phyloP scores from a whole-genome alignment of 2,888 invertebrate species.

The Dusona sp. region DNA sequence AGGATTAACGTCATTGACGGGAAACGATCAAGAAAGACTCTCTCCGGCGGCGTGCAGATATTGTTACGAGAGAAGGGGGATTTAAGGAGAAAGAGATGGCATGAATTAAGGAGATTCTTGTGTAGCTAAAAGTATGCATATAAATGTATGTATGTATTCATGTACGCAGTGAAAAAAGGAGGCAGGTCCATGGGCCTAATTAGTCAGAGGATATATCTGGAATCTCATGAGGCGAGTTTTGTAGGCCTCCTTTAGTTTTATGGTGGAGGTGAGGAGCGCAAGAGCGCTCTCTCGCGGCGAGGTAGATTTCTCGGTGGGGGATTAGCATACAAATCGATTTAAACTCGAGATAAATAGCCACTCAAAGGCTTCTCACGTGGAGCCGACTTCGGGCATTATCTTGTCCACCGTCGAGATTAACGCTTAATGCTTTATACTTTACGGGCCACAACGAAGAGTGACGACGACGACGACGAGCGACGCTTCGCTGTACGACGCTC shows the following conservation, averaged over 20 bases:
- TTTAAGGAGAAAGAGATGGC: conserved; percentile 34
- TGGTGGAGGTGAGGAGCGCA: conserved; percentile 77
- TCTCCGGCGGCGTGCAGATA: conserved; percentile 27
- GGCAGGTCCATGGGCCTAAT: conserved; percentile 81
- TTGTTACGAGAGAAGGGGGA: conserved; percentile 58
- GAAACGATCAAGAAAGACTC: conserved; percentile 26
- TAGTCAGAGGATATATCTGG: conserved; percentile 84
- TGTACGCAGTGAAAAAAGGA: conserved; percentile 54
- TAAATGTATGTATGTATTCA: conserved; percentile 13
- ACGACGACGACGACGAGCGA: conserved; percentile 61
- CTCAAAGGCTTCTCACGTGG: conserved; percentile 83
- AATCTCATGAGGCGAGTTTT: conserved; percentile 83
- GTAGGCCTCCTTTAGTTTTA: conserved; percentile 83
- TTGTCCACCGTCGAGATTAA: conserved; percentile 84
- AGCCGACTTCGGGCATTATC: conserved; percentile 84
- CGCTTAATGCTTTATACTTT: conserved; percentile 84
- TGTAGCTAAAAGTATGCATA: conserved; percentile 61
- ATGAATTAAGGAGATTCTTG: conserved; percentile 59
- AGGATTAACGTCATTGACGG: conserved; percentile 37
- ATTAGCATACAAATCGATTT: conserved; percentile 85
- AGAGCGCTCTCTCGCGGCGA: conserved; percentile 61
- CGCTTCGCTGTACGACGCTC: conserved; percentile 69
- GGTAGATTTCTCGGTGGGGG: conserved; percentile 83
- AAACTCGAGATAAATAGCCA: conserved; percentile 85
- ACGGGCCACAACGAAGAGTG: conserved; percentile 73